A percentile compares a stretch with the other conserved stretches of the same genome.
phyloP scores from a whole-genome alignment of 1,140 invertebrate genomes.

The Drosophila virilis region DNA sequence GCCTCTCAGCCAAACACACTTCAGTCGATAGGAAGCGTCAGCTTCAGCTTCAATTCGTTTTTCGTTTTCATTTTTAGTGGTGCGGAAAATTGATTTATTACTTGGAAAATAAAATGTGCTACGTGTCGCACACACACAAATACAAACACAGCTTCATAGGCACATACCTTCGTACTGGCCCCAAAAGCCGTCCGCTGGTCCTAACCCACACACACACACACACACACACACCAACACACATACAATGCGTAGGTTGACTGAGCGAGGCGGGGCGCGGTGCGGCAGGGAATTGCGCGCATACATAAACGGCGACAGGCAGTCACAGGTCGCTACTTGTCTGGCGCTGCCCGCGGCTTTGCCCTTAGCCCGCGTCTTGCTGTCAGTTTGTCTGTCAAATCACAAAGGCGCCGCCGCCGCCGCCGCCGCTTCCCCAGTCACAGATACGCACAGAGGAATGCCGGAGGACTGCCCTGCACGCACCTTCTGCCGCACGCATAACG shows the following conservation, averaged over 20 bases:
- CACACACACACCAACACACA: background rate
- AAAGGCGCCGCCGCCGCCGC: constrained; percentile 61
- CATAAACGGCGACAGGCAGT: constrained; percentile 78
- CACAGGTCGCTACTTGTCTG: constrained; percentile 47
- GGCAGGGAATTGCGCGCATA: constrained; percentile 69
- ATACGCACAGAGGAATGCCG: constrained; percentile 34
- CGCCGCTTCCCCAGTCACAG: constrained; percentile 31
- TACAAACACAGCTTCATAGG: constrained; percentile 26
- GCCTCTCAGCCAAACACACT: constrained; percentile 31
- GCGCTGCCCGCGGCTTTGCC: constrained; percentile 26
- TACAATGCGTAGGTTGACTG: constrained; percentile 21
- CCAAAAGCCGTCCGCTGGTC: background rate
- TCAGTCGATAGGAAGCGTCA: constrained; percentile 77
- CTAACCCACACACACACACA: background rate
- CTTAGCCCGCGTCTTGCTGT: constrained; percentile 65
- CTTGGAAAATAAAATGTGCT: constrained; percentile 83
- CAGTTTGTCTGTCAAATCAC: constrained; percentile 81
- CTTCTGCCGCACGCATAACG: constrained; percentile 12
- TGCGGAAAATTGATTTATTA: constrained; percentile 84
- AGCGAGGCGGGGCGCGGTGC: background rate
- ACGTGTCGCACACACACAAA: constrained; percentile 71
- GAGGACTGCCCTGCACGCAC: constrained; percentile 13
- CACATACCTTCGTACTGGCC: constrained; percentile 46
- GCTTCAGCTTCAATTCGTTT: constrained; percentile 70
- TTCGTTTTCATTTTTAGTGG: constrained; percentile 84